A percentile compares a stretch with the other conserved stretches of the same genome.
These are phyloP conservation scores for Meiosimyza platycephala DNA, from an alignment of 2,888 invertebrate species.

Conservation along the genomic window DNA sequence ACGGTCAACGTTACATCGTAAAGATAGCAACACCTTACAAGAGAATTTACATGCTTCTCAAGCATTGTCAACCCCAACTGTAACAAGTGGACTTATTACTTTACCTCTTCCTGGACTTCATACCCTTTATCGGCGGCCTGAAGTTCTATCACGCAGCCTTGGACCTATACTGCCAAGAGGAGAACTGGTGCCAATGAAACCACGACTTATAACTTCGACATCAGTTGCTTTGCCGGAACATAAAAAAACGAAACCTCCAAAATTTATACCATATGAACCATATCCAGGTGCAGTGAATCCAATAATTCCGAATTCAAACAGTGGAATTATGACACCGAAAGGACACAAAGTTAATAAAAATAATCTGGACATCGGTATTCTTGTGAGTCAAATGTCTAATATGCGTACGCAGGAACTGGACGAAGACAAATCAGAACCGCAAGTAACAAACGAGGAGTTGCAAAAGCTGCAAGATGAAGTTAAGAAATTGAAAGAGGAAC, in stretches of 20 bases:
- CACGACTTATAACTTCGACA: slow-evolving; percentile 70
- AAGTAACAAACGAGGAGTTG: slow-evolving; percentile 49
- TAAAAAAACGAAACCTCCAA: slow-evolving; percentile 73
- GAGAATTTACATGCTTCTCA: slow-evolving; percentile 51
- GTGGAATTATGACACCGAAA: slow-evolving; percentile 44
- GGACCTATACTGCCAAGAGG: slow-evolving; percentile 70
- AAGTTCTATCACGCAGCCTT: slow-evolving; percentile 56
- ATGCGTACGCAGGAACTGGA: slow-evolving; percentile 75
- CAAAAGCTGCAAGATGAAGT: slow-evolving; percentile 51
- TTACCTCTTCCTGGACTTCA: slow-evolving; percentile 58
- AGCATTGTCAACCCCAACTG: slow-evolving; percentile 14
- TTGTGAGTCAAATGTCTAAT: slow-evolving; percentile 79
- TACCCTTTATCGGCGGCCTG: slow-evolving; percentile 57
- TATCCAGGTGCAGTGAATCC: slow-evolving; percentile 87
- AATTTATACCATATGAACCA: slow-evolving; percentile 89
- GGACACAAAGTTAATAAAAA: slow-evolving; percentile 65
- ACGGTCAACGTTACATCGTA: slow-evolving; percentile 50
- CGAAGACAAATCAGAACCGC: slow-evolving; percentile 65
- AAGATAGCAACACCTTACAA: slow-evolving; percentile 52
- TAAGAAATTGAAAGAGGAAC: slow-evolving; percentile 73
- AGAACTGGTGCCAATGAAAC: slow-evolving; percentile 72
- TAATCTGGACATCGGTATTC: slow-evolving; percentile 75
- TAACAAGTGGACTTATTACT: slow-evolving; percentile 13
- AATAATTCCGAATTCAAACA: slow-evolving; percentile 71
- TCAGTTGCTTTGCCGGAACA: slow-evolving; percentile 50